These are phyloP conservation scores for Aselliscus stoliczkanus DNA, from an alignment of 2,797 vertebrate species.

Conservation along the genomic window DNA sequence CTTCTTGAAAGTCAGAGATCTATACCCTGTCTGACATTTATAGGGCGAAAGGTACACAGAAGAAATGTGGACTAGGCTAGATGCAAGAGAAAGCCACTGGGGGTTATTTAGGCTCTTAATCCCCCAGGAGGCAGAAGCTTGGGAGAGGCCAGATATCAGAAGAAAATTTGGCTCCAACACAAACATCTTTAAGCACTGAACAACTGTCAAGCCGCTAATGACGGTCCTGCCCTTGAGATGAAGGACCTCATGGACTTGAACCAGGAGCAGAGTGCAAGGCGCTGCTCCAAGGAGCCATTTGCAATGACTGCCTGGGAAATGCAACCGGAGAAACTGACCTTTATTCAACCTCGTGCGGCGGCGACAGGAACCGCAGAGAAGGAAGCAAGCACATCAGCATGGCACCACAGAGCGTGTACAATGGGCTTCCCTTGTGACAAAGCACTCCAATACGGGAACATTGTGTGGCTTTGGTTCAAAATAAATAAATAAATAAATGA, in stretches of 20 bases:
- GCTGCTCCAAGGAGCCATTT: neutral
- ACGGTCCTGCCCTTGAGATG: neutral
- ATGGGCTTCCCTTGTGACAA: neutral
- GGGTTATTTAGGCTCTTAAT: rapidly evolving
- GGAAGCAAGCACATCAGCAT: rapidly evolving
- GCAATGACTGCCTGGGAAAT: rapidly evolving
- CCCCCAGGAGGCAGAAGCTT: neutral
- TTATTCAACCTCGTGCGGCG: neutral
- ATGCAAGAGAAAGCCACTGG: rapidly evolving
- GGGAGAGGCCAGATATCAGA: neutral
- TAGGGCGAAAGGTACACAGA: rapidly evolving
- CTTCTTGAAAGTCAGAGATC: neutral
- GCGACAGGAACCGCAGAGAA: too few relatives aligned
- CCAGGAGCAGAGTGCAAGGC: rapidly evolving
- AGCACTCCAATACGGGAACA: neutral
- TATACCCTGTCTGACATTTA: rapidly evolving
- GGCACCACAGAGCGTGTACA: rapidly evolving
- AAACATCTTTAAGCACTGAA: neutral
- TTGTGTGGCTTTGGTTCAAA: neutral
- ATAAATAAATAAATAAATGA: neutral
- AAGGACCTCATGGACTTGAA: neutral
- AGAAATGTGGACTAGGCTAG: rapidly evolving
- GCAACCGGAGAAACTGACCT: neutral
- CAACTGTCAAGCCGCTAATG: neutral
- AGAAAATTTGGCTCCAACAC: neutral